These are phyloP conservation scores for Phocides pigmalion DNA, from an alignment of 1,140 invertebrate genomes.

Conservation along the genomic window DNA sequence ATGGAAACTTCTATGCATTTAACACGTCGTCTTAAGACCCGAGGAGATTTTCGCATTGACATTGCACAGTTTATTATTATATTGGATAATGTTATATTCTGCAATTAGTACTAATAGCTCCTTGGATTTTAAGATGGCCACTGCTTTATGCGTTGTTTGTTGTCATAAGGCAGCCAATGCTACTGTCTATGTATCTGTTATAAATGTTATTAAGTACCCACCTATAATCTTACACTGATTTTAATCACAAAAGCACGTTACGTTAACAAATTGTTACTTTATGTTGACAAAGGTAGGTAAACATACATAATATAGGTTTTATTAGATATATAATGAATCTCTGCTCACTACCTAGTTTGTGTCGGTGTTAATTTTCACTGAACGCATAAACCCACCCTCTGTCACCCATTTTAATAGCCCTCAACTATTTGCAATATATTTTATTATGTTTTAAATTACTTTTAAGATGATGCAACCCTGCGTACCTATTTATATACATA, in stretches of 20 bases:
- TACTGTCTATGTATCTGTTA: conserved; percentile 17
- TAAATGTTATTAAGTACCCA: conserved; percentile 4
- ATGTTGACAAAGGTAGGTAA: conserved; percentile 12
- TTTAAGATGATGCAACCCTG: conserved; percentile 42
- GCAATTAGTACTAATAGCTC: conserved; percentile 24
- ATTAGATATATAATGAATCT: conserved; percentile 54
- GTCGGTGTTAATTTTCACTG: conserved; percentile 34
- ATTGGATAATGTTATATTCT: not conserved
- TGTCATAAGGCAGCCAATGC: conserved; percentile 37
- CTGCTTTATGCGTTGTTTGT: conserved; percentile 45
- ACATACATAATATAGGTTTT: conserved; percentile 9
- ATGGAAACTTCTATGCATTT: conserved; percentile 43
- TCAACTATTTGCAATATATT: conserved; percentile 40
- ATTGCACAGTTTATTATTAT: not conserved
- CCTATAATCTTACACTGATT: conserved; percentile 25
- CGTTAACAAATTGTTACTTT: conserved; percentile 26
- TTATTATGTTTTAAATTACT: conserved; percentile 50
- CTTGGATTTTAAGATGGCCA: conserved; percentile 43
- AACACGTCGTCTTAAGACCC: conserved; percentile 49
- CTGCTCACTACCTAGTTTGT: conserved; percentile 56
- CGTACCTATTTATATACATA: conserved; percentile 36
- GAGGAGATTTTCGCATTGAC: conserved; percentile 37
- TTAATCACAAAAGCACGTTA: conserved; percentile 12
- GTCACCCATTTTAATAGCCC: conserved; percentile 50
- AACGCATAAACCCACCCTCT: conserved; percentile 74